Evolutionary conservation across 2,888 invertebrate genomes (phyloP), one percentile per base, ranked within the genome.

Genomic region (Sceliomorpha sp.): DNA sequence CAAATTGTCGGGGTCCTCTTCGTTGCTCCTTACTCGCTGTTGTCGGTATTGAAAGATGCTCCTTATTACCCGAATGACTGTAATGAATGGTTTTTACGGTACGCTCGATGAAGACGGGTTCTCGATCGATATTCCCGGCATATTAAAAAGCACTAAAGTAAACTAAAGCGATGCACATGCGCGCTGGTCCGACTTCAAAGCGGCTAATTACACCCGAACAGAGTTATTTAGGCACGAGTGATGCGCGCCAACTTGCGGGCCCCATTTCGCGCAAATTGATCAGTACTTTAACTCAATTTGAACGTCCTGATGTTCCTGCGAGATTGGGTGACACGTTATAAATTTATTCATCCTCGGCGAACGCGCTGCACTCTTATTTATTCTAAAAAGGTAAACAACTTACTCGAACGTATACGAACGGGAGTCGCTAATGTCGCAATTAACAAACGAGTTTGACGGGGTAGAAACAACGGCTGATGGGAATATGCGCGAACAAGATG

Each of bases 31-130:
- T 40, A 50, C 20, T 24, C 20, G 50, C 37, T 39, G 36, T 50
- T 36, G 56, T 27, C 50, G 48, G 50, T 26, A 51, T 66, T 53
- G 51, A 64, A 50, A 40, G 64, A 47, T 40, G 39, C 48, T 56
- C 32, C 66, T 73, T 60, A 75, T 78, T 75, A 78, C 67, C 20
- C 59, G 59, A 56, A 39, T 37, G 50, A 63, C 36, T 40, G 64
- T 75, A 78, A 77, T 78, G 70, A 71, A 70, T 66, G 71, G 70
- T 26, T 62, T 51, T 66, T 60, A 67, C 48, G 59, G 56, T 48
- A 20, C 62, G 55, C 14, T 27, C 44, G 29, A 56, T 40, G 50
- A 66, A 62, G 66, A 62, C 60, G 58, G 58, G 62, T 47, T 62
- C 27, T 36, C 53, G 62, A 66, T 62, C 58, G 66, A 70, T 70